A percentile compares a stretch with the other conserved stretches of the same genome.
phyloP scores from a whole-genome alignment of 2,888 invertebrate genomes.

The Coelopa pilipes region DNA sequence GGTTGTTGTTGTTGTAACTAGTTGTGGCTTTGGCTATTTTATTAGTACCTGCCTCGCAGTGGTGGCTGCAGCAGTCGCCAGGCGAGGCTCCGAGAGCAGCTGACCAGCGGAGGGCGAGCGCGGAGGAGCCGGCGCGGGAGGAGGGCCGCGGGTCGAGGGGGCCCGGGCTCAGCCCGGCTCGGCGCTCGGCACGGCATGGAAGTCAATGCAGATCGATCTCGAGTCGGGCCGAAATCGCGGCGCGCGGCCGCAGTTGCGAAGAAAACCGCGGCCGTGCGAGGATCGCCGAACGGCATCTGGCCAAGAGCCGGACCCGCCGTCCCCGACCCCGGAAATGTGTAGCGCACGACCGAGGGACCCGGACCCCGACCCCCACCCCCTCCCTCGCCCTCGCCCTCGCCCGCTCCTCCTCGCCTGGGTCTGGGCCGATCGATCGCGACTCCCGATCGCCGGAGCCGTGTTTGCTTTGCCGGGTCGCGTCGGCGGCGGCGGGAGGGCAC shows the following conservation, averaged over 20 bases:
- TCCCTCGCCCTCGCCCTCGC: background rate
- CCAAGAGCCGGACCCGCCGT: background rate
- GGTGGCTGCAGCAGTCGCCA: no score
- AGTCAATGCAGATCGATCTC: slow-evolving; percentile 61
- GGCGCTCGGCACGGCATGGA: slow-evolving; percentile 44
- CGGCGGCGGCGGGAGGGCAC: background rate
- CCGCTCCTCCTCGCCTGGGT: background rate
- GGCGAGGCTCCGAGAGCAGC: no score
- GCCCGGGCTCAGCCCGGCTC: background rate
- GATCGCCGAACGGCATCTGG: slow-evolving; percentile 21
- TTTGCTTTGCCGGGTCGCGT: slow-evolving; percentile 11
- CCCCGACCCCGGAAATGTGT: no score
- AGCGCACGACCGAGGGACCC: slow-evolving; percentile 30
- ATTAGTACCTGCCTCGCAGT: no score
- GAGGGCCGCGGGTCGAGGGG: no score
- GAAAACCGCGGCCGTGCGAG: background rate
- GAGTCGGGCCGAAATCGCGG: slow-evolving; percentile 52
- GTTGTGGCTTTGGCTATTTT: no score
- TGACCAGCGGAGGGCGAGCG: no score
- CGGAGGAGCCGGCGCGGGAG: no score
- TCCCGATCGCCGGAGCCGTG: background rate
- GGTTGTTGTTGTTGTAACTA: background rate
- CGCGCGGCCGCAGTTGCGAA: slow-evolving; percentile 15
- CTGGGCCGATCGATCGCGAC: background rate
- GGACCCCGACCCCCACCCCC: no score